Evolutionary conservation across 2,113 vertebrate genomes (phyloP).

Genomic region (Chaetops frenatus): DNA sequence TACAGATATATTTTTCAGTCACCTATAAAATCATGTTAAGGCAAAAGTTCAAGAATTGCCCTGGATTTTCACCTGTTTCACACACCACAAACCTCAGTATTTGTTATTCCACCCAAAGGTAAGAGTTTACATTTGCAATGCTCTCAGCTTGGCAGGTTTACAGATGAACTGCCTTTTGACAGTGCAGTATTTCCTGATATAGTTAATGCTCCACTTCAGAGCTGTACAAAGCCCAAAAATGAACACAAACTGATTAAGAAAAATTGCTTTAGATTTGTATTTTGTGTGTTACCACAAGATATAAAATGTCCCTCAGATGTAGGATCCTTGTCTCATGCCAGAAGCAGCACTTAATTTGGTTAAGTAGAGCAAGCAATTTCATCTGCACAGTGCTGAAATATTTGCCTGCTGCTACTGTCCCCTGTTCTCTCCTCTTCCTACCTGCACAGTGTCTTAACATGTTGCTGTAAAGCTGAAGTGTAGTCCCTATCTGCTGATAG

Average conservation of each 20-base stretch:
- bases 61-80: slow-evolving; percentile 3
- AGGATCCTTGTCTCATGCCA: neutral
- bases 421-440: neutral
- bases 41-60: neutral
- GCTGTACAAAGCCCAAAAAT: neutral
- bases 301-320: neutral
- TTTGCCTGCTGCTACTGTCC: neutral
- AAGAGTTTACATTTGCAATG: neutral
- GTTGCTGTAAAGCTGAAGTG: neutral
- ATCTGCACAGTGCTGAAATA: neutral
- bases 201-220: neutral
- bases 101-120: neutral
- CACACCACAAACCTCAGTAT: neutral
- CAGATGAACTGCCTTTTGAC: neutral
- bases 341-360: neutral
- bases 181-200: neutral
- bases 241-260: neutral
- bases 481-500: neutral
- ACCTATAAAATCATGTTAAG: neutral
- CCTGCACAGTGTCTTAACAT: neutral
- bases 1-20: neutral
- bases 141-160: neutral
- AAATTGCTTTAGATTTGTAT: neutral
- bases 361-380: neutral
- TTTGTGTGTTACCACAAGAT: neutral